Evolutionary conservation across 2,113 vertebrate species (phyloP), one percentile per base, ranked within the genome.

Genomic region (Labrus mixtus): DNA sequence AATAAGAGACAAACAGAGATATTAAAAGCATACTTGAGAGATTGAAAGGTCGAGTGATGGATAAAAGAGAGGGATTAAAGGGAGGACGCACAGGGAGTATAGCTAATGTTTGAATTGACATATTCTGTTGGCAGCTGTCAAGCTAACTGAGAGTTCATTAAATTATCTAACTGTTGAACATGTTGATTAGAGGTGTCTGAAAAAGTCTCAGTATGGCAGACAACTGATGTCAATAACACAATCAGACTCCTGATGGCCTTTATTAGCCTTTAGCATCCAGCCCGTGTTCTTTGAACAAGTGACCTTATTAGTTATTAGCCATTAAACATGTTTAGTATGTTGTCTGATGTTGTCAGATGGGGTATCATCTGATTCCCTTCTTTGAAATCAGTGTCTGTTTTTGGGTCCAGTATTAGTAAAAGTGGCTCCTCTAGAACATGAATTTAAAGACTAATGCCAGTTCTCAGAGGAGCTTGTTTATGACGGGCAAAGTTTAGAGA

Each of bases 151-250:
- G 74, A 87, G 89, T 90, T 89, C 85, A 89, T 93, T 88, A 84
- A 90, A 83, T 48, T 65, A 92, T 84, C 73, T 23, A 60, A 85
- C 62, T 87, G 78, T 84, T 86, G 87, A 82, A 85, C 82, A 80
- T 86, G 79, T 64, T 87, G 83, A 93, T 91, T 78, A 89, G 71
- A 78, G 57, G 68, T 19, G 6, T 73, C 79, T 80, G 71, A 81
- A 88, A 85, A 43, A 75, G 85, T 84, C 53, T 83, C 58, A 29
- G 66, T 66, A n/a, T 55, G 69, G 48, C 58, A 62, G 73, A 73
- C 29, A 45, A 46, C 72, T 39, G 54, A 61, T 79, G 78, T 85
- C 85, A 82, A 83, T 85, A 78, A 74, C 17, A 46, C 54, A 7
- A 58, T 50, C 69, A 59, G 59, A 59, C 57, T 88, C 78, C 78